Evolutionary conservation across 2,113 vertebrate species (phyloP).

Genomic region (Sciurus niger): DNA sequence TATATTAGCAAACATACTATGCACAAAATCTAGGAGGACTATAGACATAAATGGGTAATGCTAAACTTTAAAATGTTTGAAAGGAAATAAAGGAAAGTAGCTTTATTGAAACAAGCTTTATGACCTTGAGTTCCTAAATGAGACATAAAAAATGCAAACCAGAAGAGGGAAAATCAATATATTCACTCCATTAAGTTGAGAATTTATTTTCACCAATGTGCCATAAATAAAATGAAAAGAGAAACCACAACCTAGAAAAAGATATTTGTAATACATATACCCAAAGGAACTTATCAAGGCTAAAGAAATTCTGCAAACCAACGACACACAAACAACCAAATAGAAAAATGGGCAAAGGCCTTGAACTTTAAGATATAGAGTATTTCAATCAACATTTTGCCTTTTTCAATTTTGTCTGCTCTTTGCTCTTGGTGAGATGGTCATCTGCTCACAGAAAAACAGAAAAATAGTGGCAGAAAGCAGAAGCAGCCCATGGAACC

Average conservation of each 20-base stretch:
- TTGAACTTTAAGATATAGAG: not conserved
- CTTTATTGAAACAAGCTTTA: conserved; percentile 15
- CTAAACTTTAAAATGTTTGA: not conserved
- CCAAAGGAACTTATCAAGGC: not conserved
- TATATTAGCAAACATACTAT: not conserved
- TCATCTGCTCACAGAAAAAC: not conserved
- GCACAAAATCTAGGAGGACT: not conserved
- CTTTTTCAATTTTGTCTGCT: not conserved
- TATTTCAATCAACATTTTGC: not conserved
- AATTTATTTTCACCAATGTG: not conserved
- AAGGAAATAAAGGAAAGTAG: not conserved
- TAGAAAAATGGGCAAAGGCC: not conserved
- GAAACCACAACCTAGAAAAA: conserved; percentile 37
- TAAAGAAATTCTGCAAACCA: not conserved
- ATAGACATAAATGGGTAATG: not conserved
- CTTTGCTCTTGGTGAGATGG: not conserved
- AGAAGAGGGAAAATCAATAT: conserved; percentile 57
- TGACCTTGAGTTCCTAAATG: conserved; percentile 49
- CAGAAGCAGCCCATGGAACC: not conserved
- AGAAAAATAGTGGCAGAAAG: not conserved
- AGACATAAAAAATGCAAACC: conserved; percentile 5
- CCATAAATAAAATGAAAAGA: conserved; percentile 40
- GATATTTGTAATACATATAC: not conserved
- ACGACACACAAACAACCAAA: not conserved
- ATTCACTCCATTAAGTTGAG: not conserved